These are phyloP conservation scores for Octodon degus DNA, from an alignment of 2,113 vertebrate species.

Conservation along the genomic window DNA sequence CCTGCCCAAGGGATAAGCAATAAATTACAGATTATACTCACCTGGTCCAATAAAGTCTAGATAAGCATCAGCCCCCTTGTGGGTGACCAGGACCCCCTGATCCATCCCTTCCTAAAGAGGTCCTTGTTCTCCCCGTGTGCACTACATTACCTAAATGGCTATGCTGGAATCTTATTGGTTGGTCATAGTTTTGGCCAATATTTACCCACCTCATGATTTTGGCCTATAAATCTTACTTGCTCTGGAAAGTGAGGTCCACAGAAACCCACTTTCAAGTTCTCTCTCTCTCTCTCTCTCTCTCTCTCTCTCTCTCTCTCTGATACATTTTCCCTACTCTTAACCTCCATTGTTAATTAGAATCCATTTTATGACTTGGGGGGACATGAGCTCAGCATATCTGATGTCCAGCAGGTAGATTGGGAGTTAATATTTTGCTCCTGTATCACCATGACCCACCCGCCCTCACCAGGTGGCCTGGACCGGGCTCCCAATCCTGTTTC, in stretches of 20 bases:
- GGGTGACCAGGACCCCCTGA: not conserved
- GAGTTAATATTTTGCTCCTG: not conserved
- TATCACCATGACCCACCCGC: not conserved
- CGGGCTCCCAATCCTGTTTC: not conserved
- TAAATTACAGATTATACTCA: not conserved
- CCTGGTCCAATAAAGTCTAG: not conserved
- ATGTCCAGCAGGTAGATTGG: not conserved
- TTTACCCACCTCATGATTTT: not conserved
- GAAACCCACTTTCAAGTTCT: not conserved
- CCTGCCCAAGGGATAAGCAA: not conserved
- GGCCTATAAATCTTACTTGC: not conserved
- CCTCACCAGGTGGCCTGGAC: not conserved
- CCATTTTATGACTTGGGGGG: not conserved
- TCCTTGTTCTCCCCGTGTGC: not conserved
- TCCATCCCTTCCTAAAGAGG: not conserved
- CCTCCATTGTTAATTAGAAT: not conserved
- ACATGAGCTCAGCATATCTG: not conserved
- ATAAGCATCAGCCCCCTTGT: not conserved
- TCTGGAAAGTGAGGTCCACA: not conserved
- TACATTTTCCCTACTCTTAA: not conserved
- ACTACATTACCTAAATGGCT: not conserved
- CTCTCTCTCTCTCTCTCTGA: not conserved
- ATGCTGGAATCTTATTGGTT: not conserved
- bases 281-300: not conserved
- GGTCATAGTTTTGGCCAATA: not conserved